phyloP scores from a whole-genome alignment of 2,113 vertebrate species.

The Tetrax tetrax region DNA sequence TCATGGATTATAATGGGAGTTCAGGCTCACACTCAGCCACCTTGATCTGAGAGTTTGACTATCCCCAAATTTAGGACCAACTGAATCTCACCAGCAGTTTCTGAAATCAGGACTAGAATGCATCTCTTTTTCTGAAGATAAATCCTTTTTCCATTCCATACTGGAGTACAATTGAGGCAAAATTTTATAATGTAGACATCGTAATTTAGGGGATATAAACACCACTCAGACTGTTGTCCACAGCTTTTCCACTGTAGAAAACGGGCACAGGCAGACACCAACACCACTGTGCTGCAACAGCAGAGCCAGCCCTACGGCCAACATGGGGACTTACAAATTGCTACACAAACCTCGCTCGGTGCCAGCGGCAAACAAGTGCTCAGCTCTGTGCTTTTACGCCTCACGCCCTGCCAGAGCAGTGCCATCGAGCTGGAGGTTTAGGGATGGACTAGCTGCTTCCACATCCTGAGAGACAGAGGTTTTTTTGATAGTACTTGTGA shows the following conservation, averaged over 20 bases:
- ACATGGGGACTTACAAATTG: not conserved
- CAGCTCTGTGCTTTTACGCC: not conserved
- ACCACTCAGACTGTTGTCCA: not conserved
- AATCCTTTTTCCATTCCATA: not conserved
- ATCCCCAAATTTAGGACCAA: not conserved
- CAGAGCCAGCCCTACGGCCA: not conserved
- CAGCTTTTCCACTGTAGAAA: not conserved
- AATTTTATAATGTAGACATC: not conserved
- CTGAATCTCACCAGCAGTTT: not conserved
- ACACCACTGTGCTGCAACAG: not conserved
- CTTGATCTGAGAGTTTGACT: not conserved
- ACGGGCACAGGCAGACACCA: not conserved
- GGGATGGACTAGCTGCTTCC: not conserved
- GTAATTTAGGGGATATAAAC: not conserved
- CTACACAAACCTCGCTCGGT: not conserved
- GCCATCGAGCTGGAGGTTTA: not conserved
- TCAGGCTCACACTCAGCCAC: not conserved
- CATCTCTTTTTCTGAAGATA: not conserved
- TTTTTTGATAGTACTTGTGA: not conserved
- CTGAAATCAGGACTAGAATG: not conserved
- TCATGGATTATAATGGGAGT: not conserved
- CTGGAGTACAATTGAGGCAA: not conserved
- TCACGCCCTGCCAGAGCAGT: not conserved
- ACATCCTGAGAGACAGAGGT: not conserved
- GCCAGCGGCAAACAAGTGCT: not conserved